Conservation (phyloP, 2,797 vertebrate genomes). For the Periparus ater region DNA sequence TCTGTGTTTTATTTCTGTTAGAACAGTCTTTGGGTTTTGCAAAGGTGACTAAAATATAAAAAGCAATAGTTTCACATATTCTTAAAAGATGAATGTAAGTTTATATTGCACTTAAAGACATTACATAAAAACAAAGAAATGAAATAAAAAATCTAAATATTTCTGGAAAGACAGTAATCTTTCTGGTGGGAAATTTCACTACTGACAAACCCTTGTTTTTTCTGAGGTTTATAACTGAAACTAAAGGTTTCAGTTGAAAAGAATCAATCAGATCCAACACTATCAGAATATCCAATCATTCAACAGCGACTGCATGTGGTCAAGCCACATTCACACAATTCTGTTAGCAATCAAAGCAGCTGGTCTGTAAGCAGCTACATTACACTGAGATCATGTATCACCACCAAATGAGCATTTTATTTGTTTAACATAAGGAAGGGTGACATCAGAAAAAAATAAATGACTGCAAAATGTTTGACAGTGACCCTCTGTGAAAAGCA, state of each 20-base stretch:
- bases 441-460: not conserved
- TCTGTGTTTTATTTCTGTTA: not conserved
- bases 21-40: not conserved
- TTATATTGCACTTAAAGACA: not conserved
- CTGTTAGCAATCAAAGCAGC: not conserved
- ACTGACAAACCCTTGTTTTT: not conserved
- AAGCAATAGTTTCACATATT: not conserved
- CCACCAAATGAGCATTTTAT: not conserved
- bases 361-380: not conserved
- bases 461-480: not conserved
- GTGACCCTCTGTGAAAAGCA: not conserved
- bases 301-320: rapidly evolving
- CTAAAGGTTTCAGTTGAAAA: not conserved
- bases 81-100: not conserved
- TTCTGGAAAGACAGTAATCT: not conserved
- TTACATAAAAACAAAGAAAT: not conserved
- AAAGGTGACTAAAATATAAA: not conserved
- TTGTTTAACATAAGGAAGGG: not conserved
- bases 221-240: not conserved
- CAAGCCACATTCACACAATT: not conserved
- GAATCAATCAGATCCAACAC: not conserved
- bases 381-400: not conserved
- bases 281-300: not conserved
- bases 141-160: not conserved
- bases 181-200: not conserved